A percentile compares a stretch with the other conserved stretches of the same genome.
Evolutionary conservation across 1,140 invertebrate species (phyloP).

Genomic region (Mamestra configurata): DNA sequence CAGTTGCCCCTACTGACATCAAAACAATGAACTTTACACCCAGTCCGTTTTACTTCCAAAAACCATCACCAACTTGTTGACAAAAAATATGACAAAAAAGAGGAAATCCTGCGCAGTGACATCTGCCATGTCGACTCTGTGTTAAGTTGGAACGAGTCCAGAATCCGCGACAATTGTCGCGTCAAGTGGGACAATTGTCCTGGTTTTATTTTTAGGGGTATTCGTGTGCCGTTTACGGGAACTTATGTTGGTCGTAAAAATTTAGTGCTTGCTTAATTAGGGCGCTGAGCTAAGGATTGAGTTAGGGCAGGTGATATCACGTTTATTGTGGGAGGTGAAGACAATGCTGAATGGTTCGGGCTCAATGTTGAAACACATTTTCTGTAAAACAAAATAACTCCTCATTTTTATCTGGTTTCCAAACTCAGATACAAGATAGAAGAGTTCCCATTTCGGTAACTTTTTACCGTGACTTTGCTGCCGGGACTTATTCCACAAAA

Average conservation of each 20-base stretch:
- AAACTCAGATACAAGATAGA: no score
- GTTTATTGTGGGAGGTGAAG: conserved; percentile 7
- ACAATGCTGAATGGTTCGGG: not conserved
- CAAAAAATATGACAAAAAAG: conserved; percentile 35
- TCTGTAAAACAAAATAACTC: no score
- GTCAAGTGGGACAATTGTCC: conserved; percentile 5
- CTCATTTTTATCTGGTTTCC: no score
- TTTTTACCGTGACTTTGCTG: no score
- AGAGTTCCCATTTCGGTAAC: no score
- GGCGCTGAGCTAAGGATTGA: conserved; percentile 21
- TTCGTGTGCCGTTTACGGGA: conserved; percentile 8
- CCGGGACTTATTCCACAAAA: no score
- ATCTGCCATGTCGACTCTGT: conserved; percentile 17
- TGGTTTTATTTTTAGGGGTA: conserved; percentile 19
- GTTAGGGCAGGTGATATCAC: conserved; percentile 22
- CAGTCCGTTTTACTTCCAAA: conserved; percentile 15
- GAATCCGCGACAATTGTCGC: conserved; percentile 23
- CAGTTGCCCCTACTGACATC: not conserved
- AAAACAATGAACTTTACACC: conserved; percentile 35
- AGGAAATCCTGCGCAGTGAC: conserved; percentile 27
- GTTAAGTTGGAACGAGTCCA: conserved; percentile 25
- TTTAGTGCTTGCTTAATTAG: conserved; percentile 35
- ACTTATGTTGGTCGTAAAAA: conserved; percentile 41
- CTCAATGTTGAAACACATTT: not conserved
- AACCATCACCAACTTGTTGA: not conserved